A percentile compares a stretch with the other conserved stretches of the same genome.
phyloP scores from a whole-genome alignment of 2,113 vertebrate species.

The Australoheros scitulus region DNA sequence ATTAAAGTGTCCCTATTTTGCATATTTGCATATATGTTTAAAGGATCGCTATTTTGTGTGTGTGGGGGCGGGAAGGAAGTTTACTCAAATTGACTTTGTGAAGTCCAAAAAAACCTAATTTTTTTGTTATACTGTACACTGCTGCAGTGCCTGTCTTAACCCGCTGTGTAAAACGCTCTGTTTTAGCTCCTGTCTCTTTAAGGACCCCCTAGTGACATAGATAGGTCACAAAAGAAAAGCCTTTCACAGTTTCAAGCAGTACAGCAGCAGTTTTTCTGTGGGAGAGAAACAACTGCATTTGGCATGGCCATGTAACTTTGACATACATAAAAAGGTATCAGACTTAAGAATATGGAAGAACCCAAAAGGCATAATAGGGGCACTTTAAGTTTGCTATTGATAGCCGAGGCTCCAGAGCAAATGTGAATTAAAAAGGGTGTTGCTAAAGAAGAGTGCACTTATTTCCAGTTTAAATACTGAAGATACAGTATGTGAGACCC shows the following conservation, averaged over 20 bases:
- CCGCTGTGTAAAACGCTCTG: not conserved
- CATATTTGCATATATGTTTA: conserved; percentile 21
- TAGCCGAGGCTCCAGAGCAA: conserved; percentile 68
- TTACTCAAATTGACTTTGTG: not conserved
- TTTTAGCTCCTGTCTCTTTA: not conserved
- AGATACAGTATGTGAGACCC: conserved; percentile 82
- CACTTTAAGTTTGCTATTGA: conserved; percentile 37
- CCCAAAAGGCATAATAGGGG: conserved; percentile 2
- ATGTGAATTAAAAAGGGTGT: conserved; percentile 71
- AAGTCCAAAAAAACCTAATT: not conserved
- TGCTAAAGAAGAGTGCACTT: conserved; percentile 89
- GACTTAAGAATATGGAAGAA: not conserved
- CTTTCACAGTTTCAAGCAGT: not conserved
- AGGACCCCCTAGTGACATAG: not conserved
- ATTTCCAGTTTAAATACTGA: conserved; percentile 79
- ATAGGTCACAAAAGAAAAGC: not conserved
- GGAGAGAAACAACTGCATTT: not conserved
- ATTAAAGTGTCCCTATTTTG: conserved; percentile 16
- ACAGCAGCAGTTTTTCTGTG: not conserved
- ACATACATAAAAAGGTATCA: accelerated
- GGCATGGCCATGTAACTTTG: not conserved
- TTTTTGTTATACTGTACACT: not conserved
- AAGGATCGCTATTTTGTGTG: not conserved
- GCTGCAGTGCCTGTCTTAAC: not conserved
- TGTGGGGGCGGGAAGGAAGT: not conserved